These are phyloP conservation scores for Trogon melanurus DNA, from an alignment of 2,113 vertebrate species.

Conservation along the genomic window DNA sequence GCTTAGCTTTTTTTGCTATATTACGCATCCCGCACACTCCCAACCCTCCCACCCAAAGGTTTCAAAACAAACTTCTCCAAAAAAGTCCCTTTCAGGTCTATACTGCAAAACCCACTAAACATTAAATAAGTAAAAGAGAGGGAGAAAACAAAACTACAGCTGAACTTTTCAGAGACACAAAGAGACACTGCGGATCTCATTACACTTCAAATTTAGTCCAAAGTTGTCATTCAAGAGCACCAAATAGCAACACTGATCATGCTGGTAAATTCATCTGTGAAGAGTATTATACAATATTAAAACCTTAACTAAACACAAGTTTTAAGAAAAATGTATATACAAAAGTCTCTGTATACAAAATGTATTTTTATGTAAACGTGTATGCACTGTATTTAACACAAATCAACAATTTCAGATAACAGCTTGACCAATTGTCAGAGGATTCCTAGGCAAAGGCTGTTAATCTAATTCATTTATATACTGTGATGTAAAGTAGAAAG, in stretches of 20 bases:
- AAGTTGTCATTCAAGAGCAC: slow-evolving; percentile 58
- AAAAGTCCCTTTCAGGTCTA: background rate
- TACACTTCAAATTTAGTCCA: slow-evolving; percentile 26
- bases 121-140: background rate
- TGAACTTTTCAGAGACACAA: slow-evolving; percentile 32
- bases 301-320: slow-evolving; percentile 60
- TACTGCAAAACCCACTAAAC: background rate
- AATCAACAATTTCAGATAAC: slow-evolving; percentile 25
- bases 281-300: slow-evolving; percentile 60
- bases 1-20: background rate
- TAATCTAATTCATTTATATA: slow-evolving; percentile 2
- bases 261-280: slow-evolving; percentile 58
- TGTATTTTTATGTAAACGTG: slow-evolving; percentile 69
- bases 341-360: slow-evolving; percentile 70
- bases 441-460: slow-evolving; percentile 29
- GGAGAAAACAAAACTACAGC: background rate
- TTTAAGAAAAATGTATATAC: slow-evolving; percentile 73
- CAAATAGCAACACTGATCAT: slow-evolving; percentile 61
- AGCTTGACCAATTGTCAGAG: slow-evolving; percentile 1
- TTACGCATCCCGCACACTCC: background rate
- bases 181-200: slow-evolving; percentile 11
- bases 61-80: background rate
- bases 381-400: slow-evolving; percentile 56
- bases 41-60: slow-evolving; percentile 2
- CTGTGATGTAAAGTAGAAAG: slow-evolving; percentile 53